Evolutionary conservation across 1,140 invertebrate genomes (phyloP).

Genomic region (Liolophura sinensis): DNA sequence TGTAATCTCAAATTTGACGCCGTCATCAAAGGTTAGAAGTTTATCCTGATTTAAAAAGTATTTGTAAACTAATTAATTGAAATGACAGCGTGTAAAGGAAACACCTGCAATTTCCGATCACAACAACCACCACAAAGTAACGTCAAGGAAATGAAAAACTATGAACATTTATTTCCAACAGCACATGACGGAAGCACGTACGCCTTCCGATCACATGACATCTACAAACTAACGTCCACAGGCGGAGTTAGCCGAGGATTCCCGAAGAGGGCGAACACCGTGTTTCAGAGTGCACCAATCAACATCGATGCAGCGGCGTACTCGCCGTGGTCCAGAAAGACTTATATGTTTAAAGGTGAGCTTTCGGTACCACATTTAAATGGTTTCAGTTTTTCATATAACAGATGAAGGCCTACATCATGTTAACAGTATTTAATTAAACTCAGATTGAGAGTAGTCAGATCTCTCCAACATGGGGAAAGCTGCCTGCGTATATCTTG

Average conservation of each 20-base stretch:
- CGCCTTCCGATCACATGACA: constrained; percentile 14
- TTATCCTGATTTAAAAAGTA: not conserved
- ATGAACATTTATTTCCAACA: constrained; percentile 12
- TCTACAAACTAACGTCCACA: constrained; percentile 26
- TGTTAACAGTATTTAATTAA: too few relatives aligned
- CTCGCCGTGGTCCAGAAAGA: constrained; percentile 12
- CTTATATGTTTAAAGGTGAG: constrained; percentile 32
- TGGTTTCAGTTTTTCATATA: too few relatives aligned
- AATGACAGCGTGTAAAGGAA: constrained; percentile 3
- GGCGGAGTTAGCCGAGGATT: constrained; percentile 22
- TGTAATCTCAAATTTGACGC: constrained; percentile 31
- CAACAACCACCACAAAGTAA: constrained; percentile 5
- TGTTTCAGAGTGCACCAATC: constrained; percentile 20
- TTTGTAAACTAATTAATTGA: not conserved
- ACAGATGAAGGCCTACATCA: too few relatives aligned
- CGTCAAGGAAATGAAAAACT: too few relatives aligned
- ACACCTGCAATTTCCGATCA: not conserved
- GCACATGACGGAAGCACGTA: constrained; percentile 25
- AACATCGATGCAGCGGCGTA: constrained; percentile 23
- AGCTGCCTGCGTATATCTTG: not conserved
- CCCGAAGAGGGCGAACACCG: constrained; percentile 15
- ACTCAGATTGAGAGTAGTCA: too few relatives aligned
- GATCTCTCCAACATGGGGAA: too few relatives aligned
- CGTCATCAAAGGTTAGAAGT: constrained; percentile 17
- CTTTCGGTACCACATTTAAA: too few relatives aligned